phyloP scores from a whole-genome alignment of 2,113 vertebrate species.

The Eretmochelys imbricata region DNA sequence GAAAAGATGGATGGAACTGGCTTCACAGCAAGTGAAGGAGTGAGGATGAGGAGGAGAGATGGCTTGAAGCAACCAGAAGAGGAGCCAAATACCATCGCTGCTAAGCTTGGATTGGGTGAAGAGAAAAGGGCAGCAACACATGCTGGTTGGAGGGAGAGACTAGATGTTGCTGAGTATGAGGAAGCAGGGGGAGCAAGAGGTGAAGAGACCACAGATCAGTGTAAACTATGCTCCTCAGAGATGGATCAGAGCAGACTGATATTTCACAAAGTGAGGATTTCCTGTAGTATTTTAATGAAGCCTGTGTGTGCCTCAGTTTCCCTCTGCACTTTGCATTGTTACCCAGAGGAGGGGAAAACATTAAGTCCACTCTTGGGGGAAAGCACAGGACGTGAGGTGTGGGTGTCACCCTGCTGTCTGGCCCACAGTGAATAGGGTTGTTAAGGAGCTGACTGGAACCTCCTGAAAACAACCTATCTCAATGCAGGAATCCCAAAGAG shows the following conservation, averaged over 20 bases:
- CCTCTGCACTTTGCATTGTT: background rate
- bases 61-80: fast-evolving
- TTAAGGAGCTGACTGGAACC: background rate
- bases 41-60: background rate
- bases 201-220: background rate
- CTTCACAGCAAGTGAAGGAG: background rate
- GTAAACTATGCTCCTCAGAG: background rate
- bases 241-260: background rate
- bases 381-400: background rate
- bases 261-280: background rate
- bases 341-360: background rate
- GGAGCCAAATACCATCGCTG: background rate
- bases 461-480: background rate
- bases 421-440: background rate
- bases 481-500: background rate
- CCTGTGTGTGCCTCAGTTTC: background rate
- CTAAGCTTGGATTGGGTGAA: background rate
- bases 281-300: background rate
- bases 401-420: background rate
- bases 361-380: background rate
- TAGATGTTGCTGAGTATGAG: background rate
- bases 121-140: background rate
- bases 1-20: background rate
- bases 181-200: background rate
- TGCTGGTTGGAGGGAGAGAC: background rate